Evolutionary conservation across 2,113 vertebrate genomes (phyloP).

Genomic region (Alligator mississippiensis): DNA sequence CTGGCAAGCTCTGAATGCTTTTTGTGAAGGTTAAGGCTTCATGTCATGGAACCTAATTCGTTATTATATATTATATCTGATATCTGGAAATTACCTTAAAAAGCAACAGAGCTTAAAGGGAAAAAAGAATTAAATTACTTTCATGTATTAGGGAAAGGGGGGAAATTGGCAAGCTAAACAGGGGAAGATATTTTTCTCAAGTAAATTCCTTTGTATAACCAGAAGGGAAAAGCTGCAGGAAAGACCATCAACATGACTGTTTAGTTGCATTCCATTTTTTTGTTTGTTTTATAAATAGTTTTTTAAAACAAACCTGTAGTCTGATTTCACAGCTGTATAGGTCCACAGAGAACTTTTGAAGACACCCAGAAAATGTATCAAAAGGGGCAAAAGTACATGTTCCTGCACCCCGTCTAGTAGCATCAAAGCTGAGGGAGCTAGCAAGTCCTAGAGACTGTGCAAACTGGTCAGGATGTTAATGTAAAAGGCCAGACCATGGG

Average conservation of each 20-base stretch:
- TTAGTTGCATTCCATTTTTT: background rate
- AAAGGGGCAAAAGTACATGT: accelerated
- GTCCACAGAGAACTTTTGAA: background rate
- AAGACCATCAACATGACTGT: accelerated
- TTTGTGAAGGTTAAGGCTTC: slow-evolving; percentile 88
- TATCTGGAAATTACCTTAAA: slow-evolving; percentile 81
- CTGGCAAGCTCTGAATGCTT: slow-evolving; percentile 88
- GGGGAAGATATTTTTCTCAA: background rate
- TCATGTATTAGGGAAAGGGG: background rate
- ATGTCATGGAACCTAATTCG: slow-evolving; percentile 93
- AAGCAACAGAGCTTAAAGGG: slow-evolving; percentile 64
- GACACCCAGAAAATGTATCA: background rate
- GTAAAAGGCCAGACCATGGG: background rate
- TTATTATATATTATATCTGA: slow-evolving; percentile 88
- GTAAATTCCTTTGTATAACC: slow-evolving; percentile 5
- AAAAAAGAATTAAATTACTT: slow-evolving; percentile 32
- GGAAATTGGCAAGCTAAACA: background rate
- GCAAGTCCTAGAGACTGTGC: background rate
- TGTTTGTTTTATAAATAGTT: background rate
- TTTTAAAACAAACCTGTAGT: background rate
- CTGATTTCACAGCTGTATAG: background rate
- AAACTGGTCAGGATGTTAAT: background rate
- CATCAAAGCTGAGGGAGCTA: background rate
- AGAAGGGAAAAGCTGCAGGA: background rate
- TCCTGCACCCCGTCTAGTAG: background rate